Percentiles rank a stretch among this genome's conserved stretches.
phyloP scores from a whole-genome alignment of 2,888 invertebrate genomes.

The Margaritifera margaritifera region DNA sequence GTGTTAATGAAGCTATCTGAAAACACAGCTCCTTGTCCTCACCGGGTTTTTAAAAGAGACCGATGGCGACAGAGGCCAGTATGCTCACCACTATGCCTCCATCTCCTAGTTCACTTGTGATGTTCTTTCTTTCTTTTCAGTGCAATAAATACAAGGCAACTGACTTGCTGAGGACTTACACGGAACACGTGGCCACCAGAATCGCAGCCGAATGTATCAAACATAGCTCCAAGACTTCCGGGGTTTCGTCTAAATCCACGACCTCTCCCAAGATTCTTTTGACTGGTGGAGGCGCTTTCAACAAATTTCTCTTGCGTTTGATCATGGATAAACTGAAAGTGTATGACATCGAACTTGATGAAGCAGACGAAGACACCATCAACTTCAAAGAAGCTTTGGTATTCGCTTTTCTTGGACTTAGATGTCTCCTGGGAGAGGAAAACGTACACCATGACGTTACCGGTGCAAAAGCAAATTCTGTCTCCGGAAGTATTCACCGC shows the following conservation, averaged over 20 bases:
- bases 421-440: conserved; percentile 57
- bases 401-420: conserved; percentile 65
- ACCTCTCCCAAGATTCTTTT: conserved; percentile 46
- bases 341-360: conserved; percentile 40
- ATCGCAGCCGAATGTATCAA: conserved; percentile 47
- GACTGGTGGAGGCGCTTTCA: conserved; percentile 68
- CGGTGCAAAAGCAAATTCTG: conserved; percentile 54
- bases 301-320: conserved; percentile 50
- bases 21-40: too few species aligned
- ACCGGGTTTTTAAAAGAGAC: too few species aligned
- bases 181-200: conserved; percentile 59
- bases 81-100: not conserved
- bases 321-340: conserved; percentile 44
- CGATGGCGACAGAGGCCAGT: too few species aligned
- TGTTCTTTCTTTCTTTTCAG: conserved; percentile 23
- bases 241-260: not conserved
- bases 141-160: conserved; percentile 21
- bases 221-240: conserved; percentile 2
- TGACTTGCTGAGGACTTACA: conserved; percentile 59
- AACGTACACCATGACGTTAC: conserved; percentile 60
- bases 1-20: too few species aligned
- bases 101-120: not conserved
- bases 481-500: conserved; percentile 65
- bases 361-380: conserved; percentile 56
- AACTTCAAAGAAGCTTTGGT: conserved; percentile 67